Evolutionary conservation across 2,797 vertebrate genomes (phyloP).

Genomic region (Sebastes cheni): DNA sequence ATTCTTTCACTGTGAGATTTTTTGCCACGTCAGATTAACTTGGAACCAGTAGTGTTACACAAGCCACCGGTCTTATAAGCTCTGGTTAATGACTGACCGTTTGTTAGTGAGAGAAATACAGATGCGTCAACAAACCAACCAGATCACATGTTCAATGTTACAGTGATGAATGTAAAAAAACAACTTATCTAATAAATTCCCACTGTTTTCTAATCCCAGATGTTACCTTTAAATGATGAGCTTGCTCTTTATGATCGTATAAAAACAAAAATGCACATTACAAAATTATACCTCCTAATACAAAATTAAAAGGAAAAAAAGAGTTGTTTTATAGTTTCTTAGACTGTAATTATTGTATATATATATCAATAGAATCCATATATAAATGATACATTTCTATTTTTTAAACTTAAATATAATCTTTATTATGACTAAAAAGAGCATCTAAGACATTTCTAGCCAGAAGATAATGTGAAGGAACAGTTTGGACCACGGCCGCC

Average conservation of each 20-base stretch:
- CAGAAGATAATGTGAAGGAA: constrained; percentile 48
- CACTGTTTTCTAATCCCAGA: constrained; percentile 21
- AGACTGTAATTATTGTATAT: constrained; percentile 52
- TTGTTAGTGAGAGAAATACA: constrained; percentile 14
- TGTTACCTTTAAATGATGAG: constrained; percentile 43
- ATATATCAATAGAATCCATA: constrained; percentile 64
- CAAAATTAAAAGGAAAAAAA: constrained; percentile 35
- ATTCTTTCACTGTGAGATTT: not conserved
- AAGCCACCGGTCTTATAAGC: constrained; percentile 21
- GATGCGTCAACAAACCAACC: constrained; percentile 19
- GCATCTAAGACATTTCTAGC: constrained; percentile 64
- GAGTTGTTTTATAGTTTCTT: constrained; percentile 36
- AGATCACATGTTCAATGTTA: constrained; percentile 17
- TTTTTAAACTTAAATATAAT: constrained; percentile 76
- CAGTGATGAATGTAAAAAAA: not conserved
- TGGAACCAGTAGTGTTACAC: constrained; percentile 17
- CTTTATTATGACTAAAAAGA: constrained; percentile 73
- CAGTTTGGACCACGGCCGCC: constrained; percentile 53
- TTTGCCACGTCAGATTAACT: not conserved
- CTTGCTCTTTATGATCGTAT: constrained; percentile 44
- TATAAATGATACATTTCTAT: constrained; percentile 81
- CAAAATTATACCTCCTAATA: constrained; percentile 38
- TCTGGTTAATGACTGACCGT: constrained; percentile 37
- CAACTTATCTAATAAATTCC: constrained; percentile 8
- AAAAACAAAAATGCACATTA: constrained; percentile 41